Evolutionary conservation across 2,797 vertebrate species (phyloP).

Genomic region (Taenioides sp.): DNA sequence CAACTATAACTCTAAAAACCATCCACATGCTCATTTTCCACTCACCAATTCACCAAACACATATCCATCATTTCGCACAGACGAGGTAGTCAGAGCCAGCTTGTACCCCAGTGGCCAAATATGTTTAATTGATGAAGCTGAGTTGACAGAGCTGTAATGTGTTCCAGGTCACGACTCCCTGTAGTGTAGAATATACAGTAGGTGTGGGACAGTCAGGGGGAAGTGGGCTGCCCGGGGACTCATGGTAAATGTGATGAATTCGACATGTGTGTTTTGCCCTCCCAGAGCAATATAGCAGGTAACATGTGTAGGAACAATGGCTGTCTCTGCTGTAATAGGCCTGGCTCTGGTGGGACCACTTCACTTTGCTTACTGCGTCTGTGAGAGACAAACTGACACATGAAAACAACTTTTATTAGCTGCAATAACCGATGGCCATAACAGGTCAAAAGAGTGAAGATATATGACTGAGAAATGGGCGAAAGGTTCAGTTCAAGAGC

Average conservation of each 20-base stretch:
- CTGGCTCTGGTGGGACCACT: constrained; percentile 44
- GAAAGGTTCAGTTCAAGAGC: not conserved
- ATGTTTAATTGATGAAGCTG: constrained; percentile 73
- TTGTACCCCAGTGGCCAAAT: constrained; percentile 56
- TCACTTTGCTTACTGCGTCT: constrained; percentile 21
- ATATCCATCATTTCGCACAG: not conserved
- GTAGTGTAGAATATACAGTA: constrained; percentile 14
- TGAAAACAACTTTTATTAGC: not conserved
- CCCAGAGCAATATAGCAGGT: constrained; percentile 40
- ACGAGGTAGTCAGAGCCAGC: constrained; percentile 18
- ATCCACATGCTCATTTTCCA: not conserved
- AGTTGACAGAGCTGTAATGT: constrained; percentile 64
- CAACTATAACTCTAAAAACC: not conserved
- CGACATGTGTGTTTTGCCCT: constrained; percentile 48
- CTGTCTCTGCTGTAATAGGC: constrained; percentile 47
- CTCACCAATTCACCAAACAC: not conserved
- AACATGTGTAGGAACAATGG: constrained; percentile 52
- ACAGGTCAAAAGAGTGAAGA: not conserved
- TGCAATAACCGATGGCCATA: not conserved
- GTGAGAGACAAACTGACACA: constrained; percentile 18
- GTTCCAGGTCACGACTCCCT: constrained; percentile 59
- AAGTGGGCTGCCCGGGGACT: constrained; percentile 44
- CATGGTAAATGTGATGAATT: constrained; percentile 61
- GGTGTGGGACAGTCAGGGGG: constrained; percentile 13
- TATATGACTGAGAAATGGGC: not conserved